Conservation (phyloP, 2,888 invertebrate genomes). For the Pachymerium ferrugineum region DNA sequence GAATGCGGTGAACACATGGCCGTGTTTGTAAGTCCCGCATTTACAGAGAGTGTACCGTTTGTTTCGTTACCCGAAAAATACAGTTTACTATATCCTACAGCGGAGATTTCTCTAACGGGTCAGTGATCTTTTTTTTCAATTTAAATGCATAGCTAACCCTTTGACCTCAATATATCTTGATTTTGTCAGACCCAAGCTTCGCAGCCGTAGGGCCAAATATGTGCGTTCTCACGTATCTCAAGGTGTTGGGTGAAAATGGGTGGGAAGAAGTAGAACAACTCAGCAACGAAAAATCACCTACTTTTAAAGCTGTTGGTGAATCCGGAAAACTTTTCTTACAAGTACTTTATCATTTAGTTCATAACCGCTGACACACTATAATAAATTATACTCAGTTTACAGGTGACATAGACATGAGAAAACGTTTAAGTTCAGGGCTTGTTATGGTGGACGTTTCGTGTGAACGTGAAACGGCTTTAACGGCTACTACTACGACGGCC, state of each 20-base stretch:
- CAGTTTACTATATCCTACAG: constrained; percentile 81
- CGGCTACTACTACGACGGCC: neutral
- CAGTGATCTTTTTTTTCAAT: constrained; percentile 38
- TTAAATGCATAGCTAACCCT: neutral
- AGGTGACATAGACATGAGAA: neutral
- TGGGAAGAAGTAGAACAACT: constrained; percentile 8
- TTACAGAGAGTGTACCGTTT: constrained; percentile 73
- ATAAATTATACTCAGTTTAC: neutral
- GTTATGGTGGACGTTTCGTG: neutral
- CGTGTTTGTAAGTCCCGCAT: constrained; percentile 65
- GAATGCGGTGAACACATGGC: constrained; percentile 65
- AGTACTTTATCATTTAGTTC: neutral
- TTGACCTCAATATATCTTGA: constrained; percentile 7
- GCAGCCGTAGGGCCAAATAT: constrained; percentile 28
- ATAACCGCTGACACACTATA: neutral
- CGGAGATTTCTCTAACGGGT: constrained; percentile 77
- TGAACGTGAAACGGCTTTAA: neutral
- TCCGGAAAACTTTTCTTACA: constrained; percentile 29
- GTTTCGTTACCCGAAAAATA: constrained; percentile 78
- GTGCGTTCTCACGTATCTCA: constrained; percentile 16
- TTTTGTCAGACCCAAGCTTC: constrained; percentile 5
- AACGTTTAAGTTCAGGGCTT: neutral
- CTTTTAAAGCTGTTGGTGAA: constrained; percentile 31
- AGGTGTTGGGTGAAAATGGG: constrained; percentile 1
- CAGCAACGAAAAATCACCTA: neutral